Evolutionary conservation across 2,888 invertebrate genomes (phyloP).

Genomic region (Neoscelio sp.): DNA sequence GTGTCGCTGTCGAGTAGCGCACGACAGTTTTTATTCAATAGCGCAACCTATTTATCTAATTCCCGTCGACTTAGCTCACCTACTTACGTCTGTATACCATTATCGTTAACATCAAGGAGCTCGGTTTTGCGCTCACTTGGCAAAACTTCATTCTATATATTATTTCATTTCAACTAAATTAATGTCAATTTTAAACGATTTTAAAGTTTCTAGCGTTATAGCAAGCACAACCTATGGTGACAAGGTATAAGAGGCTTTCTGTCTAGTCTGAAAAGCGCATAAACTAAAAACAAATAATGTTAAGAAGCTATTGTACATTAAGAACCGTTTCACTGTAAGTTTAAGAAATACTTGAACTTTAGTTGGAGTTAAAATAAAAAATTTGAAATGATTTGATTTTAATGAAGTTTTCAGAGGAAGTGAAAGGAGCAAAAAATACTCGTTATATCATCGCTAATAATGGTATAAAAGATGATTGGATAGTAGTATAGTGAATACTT

Average conservation of each 20-base stretch:
- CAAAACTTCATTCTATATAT: slow-evolving; percentile 4
- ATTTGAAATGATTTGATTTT: too few species aligned
- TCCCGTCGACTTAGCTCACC: slow-evolving; percentile 18
- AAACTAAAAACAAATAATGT: neutral
- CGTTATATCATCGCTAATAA: too few species aligned
- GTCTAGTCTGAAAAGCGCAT: neutral
- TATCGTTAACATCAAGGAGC: slow-evolving; percentile 15
- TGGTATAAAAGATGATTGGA: too few species aligned
- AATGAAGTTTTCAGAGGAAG: too few species aligned
- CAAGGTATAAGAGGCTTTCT: neutral
- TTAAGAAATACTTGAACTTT: too few species aligned
- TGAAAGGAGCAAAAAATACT: too few species aligned
- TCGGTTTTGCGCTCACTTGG: slow-evolving; percentile 2
- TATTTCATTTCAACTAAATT: slow-evolving; percentile 14
- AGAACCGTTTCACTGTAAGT: too few species aligned
- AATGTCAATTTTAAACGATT: slow-evolving; percentile 13
- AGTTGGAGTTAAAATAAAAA: too few species aligned
- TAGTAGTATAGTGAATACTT: too few species aligned
- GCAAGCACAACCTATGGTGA: neutral
- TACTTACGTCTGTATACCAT: slow-evolving; percentile 21
- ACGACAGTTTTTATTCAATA: slow-evolving; percentile 13
- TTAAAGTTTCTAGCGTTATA: slow-evolving; percentile 3
- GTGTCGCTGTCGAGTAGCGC: slow-evolving; percentile 7
- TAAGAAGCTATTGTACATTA: neutral
- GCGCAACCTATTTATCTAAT: slow-evolving; percentile 28